Conservation (phyloP, 2,888 invertebrate genomes). For the Carpatolechia fugitivella region DNA sequence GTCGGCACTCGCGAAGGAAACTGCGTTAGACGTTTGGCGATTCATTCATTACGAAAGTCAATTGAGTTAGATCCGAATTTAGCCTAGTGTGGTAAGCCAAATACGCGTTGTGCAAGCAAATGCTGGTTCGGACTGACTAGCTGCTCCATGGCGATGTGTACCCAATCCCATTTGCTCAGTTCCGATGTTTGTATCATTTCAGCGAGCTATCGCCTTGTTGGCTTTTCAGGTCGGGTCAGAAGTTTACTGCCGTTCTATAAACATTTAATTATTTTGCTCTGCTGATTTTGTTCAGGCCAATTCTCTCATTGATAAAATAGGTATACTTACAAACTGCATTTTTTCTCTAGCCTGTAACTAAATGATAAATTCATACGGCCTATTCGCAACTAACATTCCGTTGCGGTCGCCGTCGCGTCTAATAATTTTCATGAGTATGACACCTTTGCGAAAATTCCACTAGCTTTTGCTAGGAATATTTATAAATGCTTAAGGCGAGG, state of each 20-base stretch:
- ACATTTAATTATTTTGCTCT: neutral
- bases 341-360: neutral
- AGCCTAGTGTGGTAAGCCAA: constrained; percentile 58
- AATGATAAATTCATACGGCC: constrained; percentile 3
- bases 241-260: neutral
- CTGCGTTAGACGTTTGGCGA: constrained; percentile 42
- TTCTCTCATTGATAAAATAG: too few relatives aligned
- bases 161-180: constrained; percentile 11
- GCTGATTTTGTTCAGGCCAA: too few relatives aligned
- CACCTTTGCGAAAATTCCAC: constrained; percentile 2
- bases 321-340: too few relatives aligned
- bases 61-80: constrained; percentile 60
- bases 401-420: constrained; percentile 14
- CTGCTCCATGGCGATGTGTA: constrained; percentile 18
- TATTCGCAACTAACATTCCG: constrained; percentile 7
- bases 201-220: constrained; percentile 1
- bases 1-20: too few relatives aligned
- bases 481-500: neutral
- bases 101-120: constrained; percentile 36
- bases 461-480: neutral
- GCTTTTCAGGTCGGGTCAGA: constrained; percentile 8
- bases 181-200: constrained; percentile 10
- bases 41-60: constrained; percentile 67
- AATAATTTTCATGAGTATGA: constrained; percentile 9
- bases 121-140: constrained; percentile 12